phyloP scores from a whole-genome alignment of 2,797 vertebrate species.

The Apogon talboti region DNA sequence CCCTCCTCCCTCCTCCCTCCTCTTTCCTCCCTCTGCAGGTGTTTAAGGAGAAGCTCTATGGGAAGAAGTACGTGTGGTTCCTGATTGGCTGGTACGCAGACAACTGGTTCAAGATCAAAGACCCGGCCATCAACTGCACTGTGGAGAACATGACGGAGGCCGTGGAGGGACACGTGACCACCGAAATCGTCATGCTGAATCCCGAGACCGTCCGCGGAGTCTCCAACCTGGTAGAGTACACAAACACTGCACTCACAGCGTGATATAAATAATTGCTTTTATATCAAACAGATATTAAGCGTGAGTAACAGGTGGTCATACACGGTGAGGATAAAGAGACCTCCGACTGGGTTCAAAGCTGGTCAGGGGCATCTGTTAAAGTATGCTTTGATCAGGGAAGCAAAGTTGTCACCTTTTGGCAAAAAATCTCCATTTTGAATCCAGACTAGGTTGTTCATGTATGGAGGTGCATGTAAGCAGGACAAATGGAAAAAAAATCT shows the following conservation, averaged over 20 bases:
- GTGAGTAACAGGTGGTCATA: no score
- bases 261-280: neutral
- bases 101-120: constrained; percentile 97
- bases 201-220: constrained; percentile 93
- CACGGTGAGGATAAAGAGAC: no score
- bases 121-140: constrained; percentile 95
- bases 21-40: constrained; percentile 79
- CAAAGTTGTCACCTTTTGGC: no score
- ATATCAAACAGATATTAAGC: neutral
- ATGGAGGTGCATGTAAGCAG: no score
- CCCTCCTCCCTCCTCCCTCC: neutral
- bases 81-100: constrained; percentile 97
- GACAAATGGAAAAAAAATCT: no score
- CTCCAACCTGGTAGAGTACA: constrained; percentile 90
- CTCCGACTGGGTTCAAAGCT: no score
- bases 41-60: constrained; percentile 95
- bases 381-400: no score
- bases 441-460: no score
- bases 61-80: constrained; percentile 97
- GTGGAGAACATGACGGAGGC: constrained; percentile 96
- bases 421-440: no score
- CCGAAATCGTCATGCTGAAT: constrained; percentile 97
- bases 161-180: constrained; percentile 95
- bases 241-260: neutral
- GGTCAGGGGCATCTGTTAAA: no score